Base-by-base conservation (phyloP, 1,140 invertebrate species). In the Drosophila punjabiensis region DNA sequence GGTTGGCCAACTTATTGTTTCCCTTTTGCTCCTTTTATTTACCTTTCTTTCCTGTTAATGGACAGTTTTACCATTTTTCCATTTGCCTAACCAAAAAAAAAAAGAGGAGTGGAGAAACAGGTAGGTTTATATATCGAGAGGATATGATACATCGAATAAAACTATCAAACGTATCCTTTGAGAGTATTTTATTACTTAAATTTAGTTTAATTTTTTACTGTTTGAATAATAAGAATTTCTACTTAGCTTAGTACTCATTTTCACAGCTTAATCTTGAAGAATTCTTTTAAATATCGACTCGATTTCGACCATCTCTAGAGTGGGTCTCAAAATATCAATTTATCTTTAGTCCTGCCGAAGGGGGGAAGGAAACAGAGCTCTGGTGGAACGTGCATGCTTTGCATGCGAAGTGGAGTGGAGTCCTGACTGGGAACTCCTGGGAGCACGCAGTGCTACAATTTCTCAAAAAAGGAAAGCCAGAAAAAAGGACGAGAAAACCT, bases 391-490 rank as follows among this genome's bases (percentile, higher is more conserved):
- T 88, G 70, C 85, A 85, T 88, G 85, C 74, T 84, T 82, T 89
- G 85, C 85, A 88, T 88, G 77, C 79, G 45, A 89, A 89, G 78
- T 62, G 66, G 63, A 35, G 35, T 56, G 59, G 24, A 24, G 55
- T 58, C 50, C 55, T 41, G 37, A 59, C 50, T 56, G 37, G 28
- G 41, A 59, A 35, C 47, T 41, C 45, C 43, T 30, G 73, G 65
- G 59, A 65, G 73, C 86, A 89, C 86, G 85, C 89, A 89, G 66
- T 55, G 69, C 52, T 81, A 87, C 86, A 81, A 89, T 89, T 85
- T 89, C 78, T 85, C 86, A 85, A 77, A 71, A 59, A 43, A 33
- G 65, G 32, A 37, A 32, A 53, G 28, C 55, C 45, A 64, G 48
- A 16, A 74, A 70, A 61, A 60, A 33, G 18, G 33, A 62, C 55